phyloP scores from a whole-genome alignment of 1,140 invertebrate genomes.

The Spodoptera frugiperda region DNA sequence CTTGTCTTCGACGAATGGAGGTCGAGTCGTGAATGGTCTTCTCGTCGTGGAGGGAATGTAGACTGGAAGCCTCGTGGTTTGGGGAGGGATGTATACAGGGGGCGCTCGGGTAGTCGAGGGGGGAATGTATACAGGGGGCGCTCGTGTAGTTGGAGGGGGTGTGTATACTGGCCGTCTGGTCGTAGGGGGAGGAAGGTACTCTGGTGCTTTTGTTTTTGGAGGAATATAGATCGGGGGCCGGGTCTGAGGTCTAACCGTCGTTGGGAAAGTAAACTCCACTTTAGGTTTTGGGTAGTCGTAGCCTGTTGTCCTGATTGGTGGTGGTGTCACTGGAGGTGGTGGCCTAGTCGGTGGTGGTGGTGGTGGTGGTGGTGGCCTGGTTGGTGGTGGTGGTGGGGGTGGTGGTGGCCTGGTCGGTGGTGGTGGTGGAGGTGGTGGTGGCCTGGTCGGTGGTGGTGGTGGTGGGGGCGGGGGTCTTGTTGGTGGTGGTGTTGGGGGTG shows the following conservation, averaged over 20 bases:
- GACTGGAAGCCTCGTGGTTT: conserved; percentile 49
- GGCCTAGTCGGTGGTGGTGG: conserved; percentile 45
- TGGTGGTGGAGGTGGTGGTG: conserved; percentile 58
- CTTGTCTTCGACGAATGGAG: conserved; percentile 69
- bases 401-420: conserved; percentile 37
- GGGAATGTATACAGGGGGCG: conserved; percentile 21
- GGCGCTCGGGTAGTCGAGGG: not conserved
- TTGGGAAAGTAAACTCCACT: conserved; percentile 58
- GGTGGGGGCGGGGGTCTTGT: conserved; percentile 36
- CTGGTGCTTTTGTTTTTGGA: conserved; percentile 41
- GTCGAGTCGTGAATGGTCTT: conserved; percentile 64
- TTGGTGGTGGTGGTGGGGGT: conserved; percentile 34
- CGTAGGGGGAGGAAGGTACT: conserved; percentile 52
- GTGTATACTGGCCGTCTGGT: not conserved
- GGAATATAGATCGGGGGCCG: conserved; percentile 51
- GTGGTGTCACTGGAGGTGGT: conserved; percentile 41
- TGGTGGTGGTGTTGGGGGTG: conserved; percentile 43
- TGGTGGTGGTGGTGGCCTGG: conserved; percentile 39
- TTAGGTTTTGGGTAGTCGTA: conserved; percentile 59
- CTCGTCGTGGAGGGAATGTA: conserved; percentile 54
- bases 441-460: conserved; percentile 44
- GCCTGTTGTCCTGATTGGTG: conserved; percentile 53
- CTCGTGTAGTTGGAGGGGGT: not conserved
- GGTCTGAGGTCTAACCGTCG: conserved; percentile 30
- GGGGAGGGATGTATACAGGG: conserved; percentile 52